phyloP scores from a whole-genome alignment of 1,140 invertebrate genomes.

The Thalassaphorura encarpata region DNA sequence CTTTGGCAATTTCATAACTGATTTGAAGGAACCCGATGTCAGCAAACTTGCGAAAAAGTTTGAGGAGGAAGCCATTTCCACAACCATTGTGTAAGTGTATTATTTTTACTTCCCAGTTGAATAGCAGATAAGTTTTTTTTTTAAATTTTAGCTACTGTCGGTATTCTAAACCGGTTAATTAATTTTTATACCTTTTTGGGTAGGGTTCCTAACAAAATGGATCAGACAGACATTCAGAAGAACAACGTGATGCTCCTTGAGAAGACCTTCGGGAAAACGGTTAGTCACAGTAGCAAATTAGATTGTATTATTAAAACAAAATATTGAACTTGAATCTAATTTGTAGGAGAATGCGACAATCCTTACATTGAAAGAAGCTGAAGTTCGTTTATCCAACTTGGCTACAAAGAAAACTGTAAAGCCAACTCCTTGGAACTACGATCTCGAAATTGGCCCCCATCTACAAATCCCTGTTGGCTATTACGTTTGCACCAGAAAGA shows the following conservation, averaged over 20 bases:
- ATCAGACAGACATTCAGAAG: neutral
- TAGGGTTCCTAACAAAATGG: too few species aligned
- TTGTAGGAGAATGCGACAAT: neutral
- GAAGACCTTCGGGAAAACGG: neutral
- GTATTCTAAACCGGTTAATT: neutral
- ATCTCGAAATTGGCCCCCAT: slow-evolving; percentile 18
- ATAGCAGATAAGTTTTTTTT: slow-evolving; percentile 6
- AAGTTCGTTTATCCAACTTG: neutral
- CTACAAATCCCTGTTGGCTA: slow-evolving; percentile 11
- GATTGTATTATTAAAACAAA: too few species aligned
- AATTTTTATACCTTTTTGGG: neutral
- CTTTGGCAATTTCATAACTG: slow-evolving; percentile 1
- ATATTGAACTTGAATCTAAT: too few species aligned
- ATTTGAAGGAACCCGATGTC: neutral
- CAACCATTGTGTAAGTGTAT: neutral
- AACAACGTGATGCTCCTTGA: neutral
- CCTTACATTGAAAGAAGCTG: neutral
- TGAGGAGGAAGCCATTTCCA: neutral
- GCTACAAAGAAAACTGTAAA: slow-evolving; percentile 2
- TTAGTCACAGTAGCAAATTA: too few species aligned
- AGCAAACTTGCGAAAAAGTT: neutral
- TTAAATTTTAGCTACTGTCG: too few species aligned
- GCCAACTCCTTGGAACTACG: slow-evolving; percentile 10
- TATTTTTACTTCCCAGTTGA: neutral
- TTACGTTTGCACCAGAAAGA: slow-evolving; percentile 8